phyloP scores from a whole-genome alignment of 2,888 invertebrate species.

The Stramonita haemastoma region DNA sequence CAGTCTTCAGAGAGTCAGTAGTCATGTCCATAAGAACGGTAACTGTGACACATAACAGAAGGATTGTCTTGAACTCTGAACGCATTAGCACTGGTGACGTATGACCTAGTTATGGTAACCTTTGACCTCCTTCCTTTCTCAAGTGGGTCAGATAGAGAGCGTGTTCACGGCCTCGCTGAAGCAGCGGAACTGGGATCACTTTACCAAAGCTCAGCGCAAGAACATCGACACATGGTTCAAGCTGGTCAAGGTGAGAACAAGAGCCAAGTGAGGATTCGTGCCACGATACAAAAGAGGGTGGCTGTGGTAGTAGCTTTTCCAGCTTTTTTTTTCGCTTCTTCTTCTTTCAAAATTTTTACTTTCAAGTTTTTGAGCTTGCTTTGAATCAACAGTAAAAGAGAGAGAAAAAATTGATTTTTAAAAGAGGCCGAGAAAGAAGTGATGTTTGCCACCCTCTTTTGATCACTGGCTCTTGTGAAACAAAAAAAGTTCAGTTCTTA shows the following conservation, averaged over 20 bases:
- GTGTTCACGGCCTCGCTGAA: constrained; percentile 96
- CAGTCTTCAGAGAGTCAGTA: neutral
- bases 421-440: neutral
- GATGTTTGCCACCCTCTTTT: neutral
- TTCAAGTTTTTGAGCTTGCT: neutral
- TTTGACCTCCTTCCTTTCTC: constrained; percentile 50
- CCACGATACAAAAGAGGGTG: neutral
- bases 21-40: constrained; percentile 6
- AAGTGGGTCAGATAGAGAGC: constrained; percentile 99
- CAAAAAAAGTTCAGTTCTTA: neutral
- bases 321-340: too few relatives aligned
- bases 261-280: constrained; percentile 14
- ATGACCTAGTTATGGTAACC: constrained; percentile 23
- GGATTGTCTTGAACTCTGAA: neutral
- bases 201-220: constrained; percentile 99
- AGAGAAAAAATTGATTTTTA: neutral
- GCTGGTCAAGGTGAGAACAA: constrained; percentile 90
- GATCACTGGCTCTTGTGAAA: constrained; percentile 10
- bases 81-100: constrained; percentile 16
- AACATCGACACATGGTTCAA: constrained; percentile 99
- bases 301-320: neutral
- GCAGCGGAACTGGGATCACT: constrained; percentile 99
- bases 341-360: too few relatives aligned
- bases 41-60: neutral
- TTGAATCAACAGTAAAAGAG: neutral